Base-by-base conservation (phyloP, 2,888 invertebrate species). In the Galerucella calmariensis region DNA sequence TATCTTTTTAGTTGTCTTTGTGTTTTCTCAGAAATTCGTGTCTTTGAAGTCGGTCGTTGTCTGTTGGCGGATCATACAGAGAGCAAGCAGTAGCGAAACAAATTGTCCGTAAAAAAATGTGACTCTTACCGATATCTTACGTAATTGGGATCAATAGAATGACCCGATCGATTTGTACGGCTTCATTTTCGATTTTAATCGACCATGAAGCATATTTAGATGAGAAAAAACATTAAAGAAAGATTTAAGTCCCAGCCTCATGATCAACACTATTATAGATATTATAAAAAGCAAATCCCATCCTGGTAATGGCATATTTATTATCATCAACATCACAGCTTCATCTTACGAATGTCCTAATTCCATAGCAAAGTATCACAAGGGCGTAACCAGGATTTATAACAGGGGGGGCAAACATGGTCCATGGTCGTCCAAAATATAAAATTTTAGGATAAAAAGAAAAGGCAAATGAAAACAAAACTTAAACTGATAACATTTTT, bases 41-140 rank as follows among this genome's bases (percentile, higher is more conserved):
- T 27, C 53, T 67, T 67, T 67, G 53, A 67, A 67, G 53, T 53
- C n/a, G 67, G 53, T 67, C 14, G 16, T 10, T 58, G 20, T 11
- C 12, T 20, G 48, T 11, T 46, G 24, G 11, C 20, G 65, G 44
- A 46, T 65, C n/a, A 16, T 9, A 46, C 16, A 1, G 44, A 16
- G 27, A 20, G 16, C 10, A 14, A 16, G 46, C 20, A 24, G 10
- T 46, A 11, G 6, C 46, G 3, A 46, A 20, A 20, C 20, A 65
- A 53, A 51, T 51, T 24, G 53, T 51, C n/a, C 2, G 41, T 65
- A 46, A 11, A 65, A 65, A 65, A 65, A 53, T 53, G 53, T 51
- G 53, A 46, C 53, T 56, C 14, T 46, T 65, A 20, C 5, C 16
- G 41, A 48, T 16, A n/a, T 46, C 16, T 20, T 16, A 24, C 24